These are phyloP conservation scores for Pterocles gutturalis DNA, from an alignment of 2,113 vertebrate species.

Conservation along the genomic window DNA sequence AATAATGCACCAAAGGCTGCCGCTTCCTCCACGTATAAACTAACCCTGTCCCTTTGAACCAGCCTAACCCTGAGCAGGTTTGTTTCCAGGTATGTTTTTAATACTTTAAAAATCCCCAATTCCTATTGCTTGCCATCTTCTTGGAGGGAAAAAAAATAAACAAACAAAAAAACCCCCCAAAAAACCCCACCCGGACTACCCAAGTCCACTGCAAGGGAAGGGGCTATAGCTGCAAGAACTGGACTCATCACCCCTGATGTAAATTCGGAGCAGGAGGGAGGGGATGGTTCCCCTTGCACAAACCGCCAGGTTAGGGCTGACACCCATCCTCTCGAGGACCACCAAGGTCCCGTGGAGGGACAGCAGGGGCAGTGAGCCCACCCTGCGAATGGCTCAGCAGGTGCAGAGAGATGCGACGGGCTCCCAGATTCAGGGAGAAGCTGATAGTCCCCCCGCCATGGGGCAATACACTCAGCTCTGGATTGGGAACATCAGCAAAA, in stretches of 20 bases:
- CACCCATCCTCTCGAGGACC: background rate
- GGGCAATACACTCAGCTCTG: background rate
- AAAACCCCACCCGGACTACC: background rate
- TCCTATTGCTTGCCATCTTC: background rate
- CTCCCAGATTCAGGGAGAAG: background rate
- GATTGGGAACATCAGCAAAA: background rate
- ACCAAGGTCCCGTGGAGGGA: background rate
- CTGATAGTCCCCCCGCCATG: background rate
- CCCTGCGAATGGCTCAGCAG: background rate
- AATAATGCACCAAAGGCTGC: background rate
- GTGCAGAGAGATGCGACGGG: background rate
- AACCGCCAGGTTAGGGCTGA: background rate
- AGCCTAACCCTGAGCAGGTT: background rate
- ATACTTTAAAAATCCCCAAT: background rate
- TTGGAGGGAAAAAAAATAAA: background rate
- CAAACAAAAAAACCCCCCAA: background rate
- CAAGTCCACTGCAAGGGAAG: background rate
- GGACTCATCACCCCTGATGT: background rate
- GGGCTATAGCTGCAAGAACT: background rate
- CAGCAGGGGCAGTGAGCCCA: background rate
- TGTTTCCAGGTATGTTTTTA: background rate
- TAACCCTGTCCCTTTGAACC: background rate
- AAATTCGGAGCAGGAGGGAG: no score
- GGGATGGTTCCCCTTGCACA: background rate
- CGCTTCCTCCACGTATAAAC: background rate